Evolutionary conservation across 2,113 vertebrate genomes (phyloP), one percentile per base, ranked within the genome.

Genomic region (Rhynchomys soricoides): DNA sequence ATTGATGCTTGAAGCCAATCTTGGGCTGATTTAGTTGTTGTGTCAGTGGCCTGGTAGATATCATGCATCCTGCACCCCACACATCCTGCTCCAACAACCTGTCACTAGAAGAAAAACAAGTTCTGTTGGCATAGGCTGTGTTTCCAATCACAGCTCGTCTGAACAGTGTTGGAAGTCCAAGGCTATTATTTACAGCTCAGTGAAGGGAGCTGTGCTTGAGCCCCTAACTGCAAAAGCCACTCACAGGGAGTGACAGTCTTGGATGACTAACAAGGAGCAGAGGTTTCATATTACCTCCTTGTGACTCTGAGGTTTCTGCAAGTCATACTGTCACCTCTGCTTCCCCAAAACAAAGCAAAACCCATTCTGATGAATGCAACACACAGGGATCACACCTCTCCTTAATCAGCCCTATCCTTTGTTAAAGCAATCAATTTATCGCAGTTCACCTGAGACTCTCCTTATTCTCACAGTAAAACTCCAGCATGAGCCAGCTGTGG

Each of bases 121-220:
- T 95, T 97, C 95, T 91, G 62, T 68, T 97, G 98, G 96, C 97
- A 96, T 93, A 96, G 97, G 95, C 92, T 15, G 0, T 87, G 96
- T 92, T 98, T 96, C 97, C 96, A 97, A 64, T 97, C 97, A 94
- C 94, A 97, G 97, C 97, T 85, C 92, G 71, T 95, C 97, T 92
- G 97, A 96, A 97, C 95, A 86, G 91, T 93, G 94, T 96, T 98
- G 96, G 93, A 97, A 98, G 96, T 98, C 97, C 97, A 97, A 97
- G 98, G 94, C 86, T 92, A 97, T 97, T 97, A 98, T 98, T 98
- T 98, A 98, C 94, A 97, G 97, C 95, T 98, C 90, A 37, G 93
- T 95, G 97, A 97, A 92, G 87, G 96, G 37, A 95, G 81, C 89
- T 92, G 57, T 89, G 97, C 92, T 92, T 77, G 74, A 91, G 79